Conservation (phyloP, 2,888 invertebrate genomes). For the Patella pellucida region DNA sequence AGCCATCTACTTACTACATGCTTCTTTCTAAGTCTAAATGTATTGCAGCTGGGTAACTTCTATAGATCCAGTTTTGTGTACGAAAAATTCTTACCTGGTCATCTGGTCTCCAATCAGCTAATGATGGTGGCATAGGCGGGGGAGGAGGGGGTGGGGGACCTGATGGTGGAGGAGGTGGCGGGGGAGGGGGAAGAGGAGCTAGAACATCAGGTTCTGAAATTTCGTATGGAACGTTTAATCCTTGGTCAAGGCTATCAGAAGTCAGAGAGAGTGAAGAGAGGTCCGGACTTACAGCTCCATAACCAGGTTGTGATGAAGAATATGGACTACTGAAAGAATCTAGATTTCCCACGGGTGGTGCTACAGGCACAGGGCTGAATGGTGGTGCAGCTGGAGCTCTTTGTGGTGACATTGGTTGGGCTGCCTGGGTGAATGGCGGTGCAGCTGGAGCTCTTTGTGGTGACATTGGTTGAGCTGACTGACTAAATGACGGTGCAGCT, state of each 20-base stretch:
- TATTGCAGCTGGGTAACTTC: constrained; percentile 49
- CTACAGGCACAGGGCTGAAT: constrained; percentile 6
- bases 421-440: neutral
- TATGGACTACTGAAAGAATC: constrained; percentile 4
- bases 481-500: constrained; percentile 12
- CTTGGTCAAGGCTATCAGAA: neutral
- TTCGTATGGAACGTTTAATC: neutral
- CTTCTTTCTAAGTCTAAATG: too few species aligned
- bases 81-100: constrained; percentile 14
- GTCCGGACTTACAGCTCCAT: constrained; percentile 19
- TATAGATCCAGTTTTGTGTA: constrained; percentile 35
- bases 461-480: neutral
- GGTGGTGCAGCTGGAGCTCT: constrained; percentile 13
- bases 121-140: constrained; percentile 29
- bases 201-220: constrained; percentile 20
- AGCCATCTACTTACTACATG: too few species aligned
- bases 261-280: constrained; percentile 17
- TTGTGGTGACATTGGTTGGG: constrained; percentile 7
- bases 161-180: constrained; percentile 43
- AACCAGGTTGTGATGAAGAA: constrained; percentile 16
- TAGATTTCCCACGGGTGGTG: constrained; percentile 5
- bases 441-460: constrained; percentile 1
- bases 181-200: constrained; percentile 34
- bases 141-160: constrained; percentile 42
- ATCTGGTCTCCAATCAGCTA: constrained; percentile 20